These are phyloP conservation scores for Phaenicophaeus curvirostris DNA, from an alignment of 2,797 vertebrate species.

Conservation along the genomic window DNA sequence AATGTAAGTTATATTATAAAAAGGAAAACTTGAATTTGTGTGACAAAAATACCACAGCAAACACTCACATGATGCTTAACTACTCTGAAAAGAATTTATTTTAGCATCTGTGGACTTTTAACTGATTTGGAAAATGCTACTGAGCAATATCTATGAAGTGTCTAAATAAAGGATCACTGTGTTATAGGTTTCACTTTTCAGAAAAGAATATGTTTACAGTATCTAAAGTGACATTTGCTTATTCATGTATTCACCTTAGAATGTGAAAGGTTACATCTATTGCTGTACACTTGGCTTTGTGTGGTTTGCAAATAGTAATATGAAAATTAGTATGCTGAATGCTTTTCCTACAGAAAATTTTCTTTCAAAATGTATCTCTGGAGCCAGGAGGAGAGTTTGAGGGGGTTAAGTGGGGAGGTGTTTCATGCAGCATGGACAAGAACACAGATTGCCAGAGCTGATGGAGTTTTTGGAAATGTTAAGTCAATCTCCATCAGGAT, in stretches of 20 bases:
- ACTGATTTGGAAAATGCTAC: background rate
- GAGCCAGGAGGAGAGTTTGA: background rate
- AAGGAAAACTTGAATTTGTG: background rate
- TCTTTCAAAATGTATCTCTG: background rate
- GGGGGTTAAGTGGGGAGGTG: background rate
- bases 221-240: background rate
- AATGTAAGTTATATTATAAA: background rate
- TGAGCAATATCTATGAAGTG: background rate
- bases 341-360: background rate
- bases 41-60: background rate
- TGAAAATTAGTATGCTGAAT: accelerated
- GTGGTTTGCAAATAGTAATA: too few relatives aligned
- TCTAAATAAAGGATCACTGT: background rate
- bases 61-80: background rate
- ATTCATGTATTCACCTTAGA: background rate
- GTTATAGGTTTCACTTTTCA: background rate
- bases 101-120: background rate
- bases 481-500: background rate
- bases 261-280: background rate
- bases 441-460: background rate
- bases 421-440: accelerated
- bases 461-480: background rate
- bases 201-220: too few relatives aligned
- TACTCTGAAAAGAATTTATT: background rate
- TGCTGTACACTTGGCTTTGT: accelerated